These are phyloP conservation scores for Apodemia hepburni DNA, from an alignment of 2,888 invertebrate genomes.

Conservation along the genomic window DNA sequence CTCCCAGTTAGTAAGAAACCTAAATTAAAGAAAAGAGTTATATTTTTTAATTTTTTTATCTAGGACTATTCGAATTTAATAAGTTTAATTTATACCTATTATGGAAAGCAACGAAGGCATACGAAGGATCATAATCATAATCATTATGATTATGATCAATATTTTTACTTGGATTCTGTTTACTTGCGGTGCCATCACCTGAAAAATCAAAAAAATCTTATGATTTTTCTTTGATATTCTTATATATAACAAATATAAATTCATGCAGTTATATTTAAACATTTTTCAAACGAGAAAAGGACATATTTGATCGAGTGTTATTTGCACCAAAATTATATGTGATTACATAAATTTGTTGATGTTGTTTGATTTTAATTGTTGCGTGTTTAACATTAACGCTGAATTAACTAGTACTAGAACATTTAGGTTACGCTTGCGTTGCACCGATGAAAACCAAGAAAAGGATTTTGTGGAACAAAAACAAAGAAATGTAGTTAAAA, in stretches of 20 bases:
- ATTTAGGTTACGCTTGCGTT: constrained; percentile 16
- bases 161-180: constrained; percentile 41
- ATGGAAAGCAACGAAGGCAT: constrained; percentile 88
- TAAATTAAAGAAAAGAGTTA: constrained; percentile 26
- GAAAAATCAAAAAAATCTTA: constrained; percentile 37
- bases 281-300: constrained; percentile 7
- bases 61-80: background rate
- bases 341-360: background rate
- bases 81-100: constrained; percentile 73
- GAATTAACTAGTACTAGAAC: constrained; percentile 11
- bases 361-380: constrained; percentile 5
- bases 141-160: constrained; percentile 73
- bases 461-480: constrained; percentile 22
- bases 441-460: constrained; percentile 18
- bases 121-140: constrained; percentile 86
- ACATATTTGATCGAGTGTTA: background rate
- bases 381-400: constrained; percentile 5
- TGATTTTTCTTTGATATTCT: background rate
- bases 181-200: constrained; percentile 49
- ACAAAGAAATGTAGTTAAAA: constrained; percentile 29
- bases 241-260: background rate
- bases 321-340: background rate
- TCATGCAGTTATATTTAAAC: constrained; percentile 11
- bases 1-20: constrained; percentile 81
- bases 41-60: background rate